A percentile compares a stretch with the other conserved stretches of the same genome.
Evolutionary conservation across 2,797 vertebrate genomes (phyloP).

Genomic region (Pogonophryne albipinna): DNA sequence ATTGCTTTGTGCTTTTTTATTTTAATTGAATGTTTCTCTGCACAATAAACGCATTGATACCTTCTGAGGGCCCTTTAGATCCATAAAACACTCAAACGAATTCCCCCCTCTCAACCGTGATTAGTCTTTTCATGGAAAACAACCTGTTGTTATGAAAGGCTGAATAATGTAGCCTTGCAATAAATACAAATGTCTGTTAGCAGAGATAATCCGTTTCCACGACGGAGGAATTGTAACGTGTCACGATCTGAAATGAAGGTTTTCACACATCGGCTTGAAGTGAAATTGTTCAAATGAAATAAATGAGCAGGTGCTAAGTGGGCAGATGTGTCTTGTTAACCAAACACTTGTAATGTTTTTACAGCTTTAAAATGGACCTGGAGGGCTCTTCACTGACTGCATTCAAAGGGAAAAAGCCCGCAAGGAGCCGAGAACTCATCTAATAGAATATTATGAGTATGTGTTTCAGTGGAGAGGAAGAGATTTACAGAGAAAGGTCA

Average conservation of each 20-base stretch:
- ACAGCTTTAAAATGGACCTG: constrained; percentile 46
- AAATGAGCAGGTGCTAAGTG: constrained; percentile 42
- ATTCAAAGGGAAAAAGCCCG: constrained; percentile 41
- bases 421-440: constrained; percentile 21
- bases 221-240: neutral
- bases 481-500: constrained; percentile 14
- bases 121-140: neutral
- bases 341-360: constrained; percentile 51
- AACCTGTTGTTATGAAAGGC: neutral
- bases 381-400: constrained; percentile 46
- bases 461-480: constrained; percentile 17
- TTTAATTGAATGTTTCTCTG: constrained; percentile 1
- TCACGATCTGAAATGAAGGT: neutral
- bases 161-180: neutral
- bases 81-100: neutral
- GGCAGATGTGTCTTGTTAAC: constrained; percentile 44
- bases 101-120: neutral
- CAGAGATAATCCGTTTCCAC: neutral
- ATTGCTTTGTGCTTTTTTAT: constrained; percentile 9
- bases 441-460: constrained; percentile 45
- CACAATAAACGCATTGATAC: neutral
- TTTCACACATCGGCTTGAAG: neutral
- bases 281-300: constrained; percentile 21
- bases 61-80: neutral
- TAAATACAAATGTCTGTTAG: neutral